These are phyloP conservation scores for Chelidonichthys spinosus DNA, from an alignment of 2,797 vertebrate genomes.

Conservation along the genomic window DNA sequence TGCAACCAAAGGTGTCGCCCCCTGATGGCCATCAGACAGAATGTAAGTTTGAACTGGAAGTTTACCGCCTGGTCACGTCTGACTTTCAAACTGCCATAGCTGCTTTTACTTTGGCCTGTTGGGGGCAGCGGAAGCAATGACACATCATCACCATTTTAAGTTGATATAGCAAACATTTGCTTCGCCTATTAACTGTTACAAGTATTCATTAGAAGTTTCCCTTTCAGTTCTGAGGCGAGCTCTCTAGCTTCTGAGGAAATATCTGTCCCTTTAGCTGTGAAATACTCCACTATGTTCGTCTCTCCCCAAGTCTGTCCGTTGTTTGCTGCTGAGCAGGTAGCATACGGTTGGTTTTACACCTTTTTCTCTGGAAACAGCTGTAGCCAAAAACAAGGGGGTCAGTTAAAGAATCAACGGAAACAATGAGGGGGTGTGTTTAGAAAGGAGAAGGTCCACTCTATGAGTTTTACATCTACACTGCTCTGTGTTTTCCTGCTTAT, in stretches of 20 bases:
- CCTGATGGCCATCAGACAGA: not conserved
- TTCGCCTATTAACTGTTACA: too few species aligned
- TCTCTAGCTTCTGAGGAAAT: not conserved
- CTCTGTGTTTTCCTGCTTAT: conserved; percentile 32
- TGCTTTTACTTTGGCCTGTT: not conserved
- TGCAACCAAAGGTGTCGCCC: not conserved
- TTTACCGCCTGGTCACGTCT: not conserved
- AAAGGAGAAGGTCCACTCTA: not conserved
- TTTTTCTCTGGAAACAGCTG: too few species aligned
- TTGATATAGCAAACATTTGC: not conserved
- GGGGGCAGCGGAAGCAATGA: not conserved
- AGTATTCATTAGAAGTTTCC: not conserved
- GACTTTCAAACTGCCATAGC: not conserved
- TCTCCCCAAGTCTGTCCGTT: too few species aligned
- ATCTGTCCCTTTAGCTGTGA: not conserved
- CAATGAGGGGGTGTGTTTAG: not conserved
- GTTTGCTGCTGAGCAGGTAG: too few species aligned
- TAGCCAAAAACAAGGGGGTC: too few species aligned
- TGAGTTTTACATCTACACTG: not conserved
- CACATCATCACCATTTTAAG: not conserved
- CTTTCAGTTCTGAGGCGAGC: not conserved
- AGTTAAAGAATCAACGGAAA: too few species aligned
- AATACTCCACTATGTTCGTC: not conserved
- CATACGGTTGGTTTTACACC: too few species aligned
- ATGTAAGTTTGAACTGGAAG: not conserved